phyloP scores from a whole-genome alignment of 2,113 vertebrate species.

The Tichodroma muraria region DNA sequence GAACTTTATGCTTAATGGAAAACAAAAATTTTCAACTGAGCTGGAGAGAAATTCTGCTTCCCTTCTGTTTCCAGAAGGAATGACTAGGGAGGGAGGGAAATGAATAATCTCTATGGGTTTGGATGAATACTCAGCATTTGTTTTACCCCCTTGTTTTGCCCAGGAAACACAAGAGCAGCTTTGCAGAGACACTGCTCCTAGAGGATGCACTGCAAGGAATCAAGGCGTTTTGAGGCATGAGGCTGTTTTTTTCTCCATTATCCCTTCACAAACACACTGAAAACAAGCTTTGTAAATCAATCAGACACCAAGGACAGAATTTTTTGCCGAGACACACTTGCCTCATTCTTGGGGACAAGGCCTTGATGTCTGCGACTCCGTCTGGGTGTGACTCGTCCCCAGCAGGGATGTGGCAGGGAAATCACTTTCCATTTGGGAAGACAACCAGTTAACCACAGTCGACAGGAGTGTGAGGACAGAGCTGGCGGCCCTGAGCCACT shows the following conservation, averaged over 20 bases:
- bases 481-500: neutral
- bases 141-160: neutral
- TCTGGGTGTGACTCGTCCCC: neutral
- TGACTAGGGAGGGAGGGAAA: neutral
- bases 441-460: neutral
- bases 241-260: neutral
- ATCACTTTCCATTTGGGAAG: neutral
- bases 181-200: neutral
- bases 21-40: neutral
- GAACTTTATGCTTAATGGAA: neutral
- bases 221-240: neutral
- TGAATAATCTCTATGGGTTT: neutral
- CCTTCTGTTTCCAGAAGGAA: neutral
- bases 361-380: neutral
- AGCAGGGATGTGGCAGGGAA: neutral
- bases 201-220: neutral
- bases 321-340: neutral
- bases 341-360: neutral
- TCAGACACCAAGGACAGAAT: neutral
- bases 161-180: neutral
- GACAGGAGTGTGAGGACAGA: neutral
- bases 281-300: slow-evolving; percentile 7
- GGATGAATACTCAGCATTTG: neutral
- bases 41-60: neutral
- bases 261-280: neutral